Base-by-base conservation (phyloP, 2,113 vertebrate species). In the Bettongia penicillata region DNA sequence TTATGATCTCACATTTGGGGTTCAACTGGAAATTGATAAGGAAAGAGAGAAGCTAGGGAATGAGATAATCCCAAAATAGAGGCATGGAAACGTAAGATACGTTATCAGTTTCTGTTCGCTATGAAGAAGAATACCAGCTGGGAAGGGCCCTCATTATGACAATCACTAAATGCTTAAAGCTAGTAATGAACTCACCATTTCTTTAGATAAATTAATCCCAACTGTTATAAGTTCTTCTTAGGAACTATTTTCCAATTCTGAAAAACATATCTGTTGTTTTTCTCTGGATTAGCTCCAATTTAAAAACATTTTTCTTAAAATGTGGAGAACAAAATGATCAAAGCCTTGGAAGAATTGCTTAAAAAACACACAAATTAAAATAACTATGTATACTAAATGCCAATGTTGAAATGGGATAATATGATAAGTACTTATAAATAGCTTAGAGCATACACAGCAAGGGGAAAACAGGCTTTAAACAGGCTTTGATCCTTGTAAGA, bases 291-390 rank as follows among this genome's bases (percentile, higher is more conserved):
- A 89, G 92, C 1, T 92, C 11, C 24, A 91, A 8, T 26, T 50
- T 94, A 61, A 93, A 96, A 91, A 94, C 8, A 23, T 55, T 50
- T 53, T 23, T 77, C 50, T 90, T 94, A 51, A 91, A 90, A 95
- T 28, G 68, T 51, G 22, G 28, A 90, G 23, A 94, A 68, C 3
- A 43, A 84, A 84, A 84, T 93, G 53, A 43, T 93, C 23, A 77
- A 53, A 51, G 57, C 52, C n/a, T 50, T 57, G 3, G 48, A 90
- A 91, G 19, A 68, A 91, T 4, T 93, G 1, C 8, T 51, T 92
- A 89, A 93, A 53, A 19, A 31, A 47, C n/a, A 91, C 51, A 43
- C 25, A 51, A 91, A 91, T 91, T 89, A 51, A 6, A 3, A 51
- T 7, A 51, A 93, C 50, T 31, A 57, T 51, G 16, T 94, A 53